Conservation (phyloP, 2,113 vertebrate genomes). For the Columba janthina region DNA sequence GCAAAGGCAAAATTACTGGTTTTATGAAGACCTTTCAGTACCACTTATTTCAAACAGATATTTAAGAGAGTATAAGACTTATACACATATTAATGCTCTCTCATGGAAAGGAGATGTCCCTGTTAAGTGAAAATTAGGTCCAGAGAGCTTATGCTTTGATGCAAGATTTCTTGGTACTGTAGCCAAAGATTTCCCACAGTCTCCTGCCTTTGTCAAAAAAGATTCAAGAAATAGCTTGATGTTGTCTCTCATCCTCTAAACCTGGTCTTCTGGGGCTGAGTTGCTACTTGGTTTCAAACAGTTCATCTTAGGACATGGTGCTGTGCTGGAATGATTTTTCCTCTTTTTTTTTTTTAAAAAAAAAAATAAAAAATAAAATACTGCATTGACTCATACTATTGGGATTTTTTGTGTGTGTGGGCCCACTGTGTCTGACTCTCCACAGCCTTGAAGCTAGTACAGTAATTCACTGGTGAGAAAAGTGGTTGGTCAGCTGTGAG, state of each 20-base stretch:
- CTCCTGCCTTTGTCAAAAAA: background rate
- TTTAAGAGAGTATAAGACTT: background rate
- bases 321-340: background rate
- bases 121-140: background rate
- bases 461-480: background rate
- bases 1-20: background rate
- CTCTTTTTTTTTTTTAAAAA: too few species aligned
- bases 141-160: background rate
- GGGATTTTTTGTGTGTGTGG: background rate
- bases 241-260: background rate
- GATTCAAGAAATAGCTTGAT: background rate
- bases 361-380: background rate
- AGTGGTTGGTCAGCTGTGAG: background rate
- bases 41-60: background rate
- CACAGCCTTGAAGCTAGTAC: background rate
- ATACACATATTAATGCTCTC: background rate
- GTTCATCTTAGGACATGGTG: background rate
- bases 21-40: background rate
- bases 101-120: background rate
- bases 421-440: background rate
- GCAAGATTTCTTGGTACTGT: background rate
- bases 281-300: background rate
- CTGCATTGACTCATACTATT: background rate
- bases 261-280: accelerated
- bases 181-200: background rate